phyloP scores from a whole-genome alignment of 2,113 vertebrate species.

The Oryzias javanicus region DNA sequence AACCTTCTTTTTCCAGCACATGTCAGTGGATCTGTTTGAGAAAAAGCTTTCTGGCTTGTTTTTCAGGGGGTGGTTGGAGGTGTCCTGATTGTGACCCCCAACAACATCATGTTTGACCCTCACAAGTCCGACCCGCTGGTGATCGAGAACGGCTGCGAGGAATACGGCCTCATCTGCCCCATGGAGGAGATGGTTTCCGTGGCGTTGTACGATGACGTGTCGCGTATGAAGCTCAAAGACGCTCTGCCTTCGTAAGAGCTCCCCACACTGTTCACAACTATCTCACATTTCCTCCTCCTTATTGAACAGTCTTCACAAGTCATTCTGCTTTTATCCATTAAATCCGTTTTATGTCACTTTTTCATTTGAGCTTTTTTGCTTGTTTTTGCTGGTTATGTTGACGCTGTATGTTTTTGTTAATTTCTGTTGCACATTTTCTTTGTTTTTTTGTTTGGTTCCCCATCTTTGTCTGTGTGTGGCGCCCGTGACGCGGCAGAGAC shows the following conservation, averaged over 20 bases:
- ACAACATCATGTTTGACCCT: constrained; percentile 99
- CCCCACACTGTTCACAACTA: constrained; percentile 1
- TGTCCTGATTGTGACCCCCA: constrained; percentile 97
- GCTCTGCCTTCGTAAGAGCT: constrained; percentile 93
- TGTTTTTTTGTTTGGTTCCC: constrained; percentile 37
- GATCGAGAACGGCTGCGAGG: constrained; percentile 97
- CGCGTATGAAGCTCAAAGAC: constrained; percentile 98
- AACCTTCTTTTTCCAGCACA: too few species aligned
- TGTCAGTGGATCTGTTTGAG: too few species aligned
- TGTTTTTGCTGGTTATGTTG: constrained; percentile 23
- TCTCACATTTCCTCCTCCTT: constrained; percentile 16
- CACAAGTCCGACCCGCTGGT: constrained; percentile 98
- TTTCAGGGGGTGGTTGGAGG: constrained; percentile 94
- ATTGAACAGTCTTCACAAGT: neutral
- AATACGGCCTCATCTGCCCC: constrained; percentile 96
- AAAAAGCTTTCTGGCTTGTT: neutral
- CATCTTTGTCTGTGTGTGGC: constrained; percentile 51
- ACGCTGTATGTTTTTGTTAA: constrained; percentile 46
- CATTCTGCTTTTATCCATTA: too few species aligned
- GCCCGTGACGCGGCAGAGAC: constrained; percentile 87
- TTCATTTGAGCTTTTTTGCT: neutral
- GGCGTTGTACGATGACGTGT: constrained; percentile 94
- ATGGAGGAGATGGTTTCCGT: constrained; percentile 96
- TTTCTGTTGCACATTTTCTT: constrained; percentile 59
- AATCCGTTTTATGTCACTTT: neutral